A percentile compares a stretch with the other conserved stretches of the same genome.
phyloP scores from a whole-genome alignment of 2,113 vertebrate genomes.

The Tachysurus fulvidraco region DNA sequence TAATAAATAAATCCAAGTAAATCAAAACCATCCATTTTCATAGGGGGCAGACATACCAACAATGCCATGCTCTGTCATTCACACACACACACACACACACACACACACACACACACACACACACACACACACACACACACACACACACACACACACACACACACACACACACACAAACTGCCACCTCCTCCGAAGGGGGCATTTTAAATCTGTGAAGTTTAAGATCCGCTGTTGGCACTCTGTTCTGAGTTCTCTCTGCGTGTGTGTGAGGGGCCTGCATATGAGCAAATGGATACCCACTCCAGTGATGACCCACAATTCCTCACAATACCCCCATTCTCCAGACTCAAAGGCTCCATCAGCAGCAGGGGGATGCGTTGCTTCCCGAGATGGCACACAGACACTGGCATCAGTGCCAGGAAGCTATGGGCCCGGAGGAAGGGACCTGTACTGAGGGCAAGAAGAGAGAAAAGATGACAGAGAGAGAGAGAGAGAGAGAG shows the following conservation, averaged over 20 bases:
- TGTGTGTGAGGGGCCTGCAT: slow-evolving; percentile 68
- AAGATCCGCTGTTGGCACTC: slow-evolving; percentile 75
- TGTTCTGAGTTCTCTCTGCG: slow-evolving; percentile 70
- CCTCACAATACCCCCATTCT: slow-evolving; percentile 76
- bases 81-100: slow-evolving; percentile 4
- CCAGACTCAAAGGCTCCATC: slow-evolving; percentile 76
- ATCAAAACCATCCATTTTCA: neutral
- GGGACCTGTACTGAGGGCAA: slow-evolving; percentile 61
- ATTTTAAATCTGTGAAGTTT: slow-evolving; percentile 72
- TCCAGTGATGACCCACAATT: slow-evolving; percentile 62
- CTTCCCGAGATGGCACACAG: slow-evolving; percentile 76
- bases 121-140: slow-evolving; percentile 1
- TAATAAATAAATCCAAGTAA: neutral
- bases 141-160: slow-evolving; percentile 7
- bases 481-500: slow-evolving; percentile 17
- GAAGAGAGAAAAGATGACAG: slow-evolving; percentile 60
- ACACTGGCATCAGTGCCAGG: slow-evolving; percentile 75
- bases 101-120: slow-evolving; percentile 45
- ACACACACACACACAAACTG: slow-evolving; percentile 54
- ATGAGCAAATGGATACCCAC: slow-evolving; percentile 75
- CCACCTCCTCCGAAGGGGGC: slow-evolving; percentile 66
- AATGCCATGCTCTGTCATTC: neutral
- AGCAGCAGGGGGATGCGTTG: slow-evolving; percentile 73
- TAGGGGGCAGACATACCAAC: neutral
- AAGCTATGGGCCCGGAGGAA: slow-evolving; percentile 70